A percentile compares a stretch with the other conserved stretches of the same genome.
These are phyloP conservation scores for Pipistrellus pipistrellus DNA, from an alignment of 2,797 vertebrate species.

Conservation along the genomic window DNA sequence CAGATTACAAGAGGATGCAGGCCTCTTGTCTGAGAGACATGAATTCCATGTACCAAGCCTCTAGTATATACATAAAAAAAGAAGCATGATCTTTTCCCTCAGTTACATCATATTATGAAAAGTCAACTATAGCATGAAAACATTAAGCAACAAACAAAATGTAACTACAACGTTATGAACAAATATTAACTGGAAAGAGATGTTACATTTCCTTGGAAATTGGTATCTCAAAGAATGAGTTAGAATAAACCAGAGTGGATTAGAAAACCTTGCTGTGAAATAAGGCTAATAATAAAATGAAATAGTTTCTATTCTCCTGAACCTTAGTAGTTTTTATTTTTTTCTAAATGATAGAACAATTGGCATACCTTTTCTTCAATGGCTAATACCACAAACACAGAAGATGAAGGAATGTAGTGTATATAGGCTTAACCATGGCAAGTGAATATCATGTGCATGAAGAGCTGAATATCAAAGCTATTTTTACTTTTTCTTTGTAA, in stretches of 20 bases:
- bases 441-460: background rate
- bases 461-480: background rate
- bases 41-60: too few relatives aligned
- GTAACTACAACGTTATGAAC: background rate
- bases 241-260: background rate
- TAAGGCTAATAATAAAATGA: background rate
- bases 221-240: background rate
- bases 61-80: background rate
- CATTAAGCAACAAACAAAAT: background rate
- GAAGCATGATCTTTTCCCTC: background rate
- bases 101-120: background rate
- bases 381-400: background rate
- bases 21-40: too few relatives aligned
- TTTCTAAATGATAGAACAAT: background rate
- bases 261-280: background rate
- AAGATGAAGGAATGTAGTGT: background rate
- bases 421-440: background rate
- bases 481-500: slow-evolving; percentile 45
- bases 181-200: background rate
- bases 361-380: background rate
- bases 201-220: background rate
- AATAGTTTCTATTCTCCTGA: background rate
- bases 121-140: background rate
- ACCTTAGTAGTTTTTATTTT: background rate
- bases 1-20: too few relatives aligned